Base-by-base conservation (phyloP, 2,888 invertebrate species). In the Metellina segmentata region DNA sequence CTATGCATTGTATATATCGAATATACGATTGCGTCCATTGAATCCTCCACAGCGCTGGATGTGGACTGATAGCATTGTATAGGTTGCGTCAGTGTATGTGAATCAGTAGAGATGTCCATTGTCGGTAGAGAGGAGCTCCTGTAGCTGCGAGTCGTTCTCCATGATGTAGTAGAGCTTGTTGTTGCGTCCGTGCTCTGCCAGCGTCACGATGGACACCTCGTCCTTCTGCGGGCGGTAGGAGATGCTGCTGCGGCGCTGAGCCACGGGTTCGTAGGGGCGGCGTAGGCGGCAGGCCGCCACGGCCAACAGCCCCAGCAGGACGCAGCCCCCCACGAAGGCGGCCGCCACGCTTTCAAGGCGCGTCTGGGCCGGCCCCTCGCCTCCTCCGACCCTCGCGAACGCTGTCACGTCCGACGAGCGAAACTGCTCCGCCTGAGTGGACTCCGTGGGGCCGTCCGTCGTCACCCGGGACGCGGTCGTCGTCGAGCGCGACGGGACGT, bases 171-270 rank as follows among this genome's bases (percentile, higher is more conserved):
- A 94, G 77, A 94, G 91, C 89, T 93, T 93, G 79, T 93, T 93
- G 9, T 93, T 91, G 61, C 94, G 85, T 13, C 94, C 94, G 49
- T 93, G 91, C 8, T 94, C 94, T 11, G 94, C 91, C 13, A 94
- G 90, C 8, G 94, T 94, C n/a, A 93, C 93, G 16, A 94, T 94
- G 69, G 94, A 93, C 49, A 94, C 94, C 81, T 94, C 94, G 79
- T 94, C 94, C 49, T 93, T 92, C 49, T 94, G 94, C 4, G 94
- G 94, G 48, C 92, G 93, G 85, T 94, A 94, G 4, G 94, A 93
- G 61, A 94, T 94, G 86, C 93, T 93, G 51, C 94, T 93, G 72
- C 93, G 93, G 19, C 91, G 48, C 7, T 77, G 83, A 7, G 91
- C 88, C 19, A 89, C 91, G 19, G 89, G 86, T 7, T 88, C 78